A percentile compares a stretch with the other conserved stretches of the same genome.
Evolutionary conservation across 2,797 vertebrate genomes (phyloP).

Genomic region (Aeoliscus strigatus): DNA sequence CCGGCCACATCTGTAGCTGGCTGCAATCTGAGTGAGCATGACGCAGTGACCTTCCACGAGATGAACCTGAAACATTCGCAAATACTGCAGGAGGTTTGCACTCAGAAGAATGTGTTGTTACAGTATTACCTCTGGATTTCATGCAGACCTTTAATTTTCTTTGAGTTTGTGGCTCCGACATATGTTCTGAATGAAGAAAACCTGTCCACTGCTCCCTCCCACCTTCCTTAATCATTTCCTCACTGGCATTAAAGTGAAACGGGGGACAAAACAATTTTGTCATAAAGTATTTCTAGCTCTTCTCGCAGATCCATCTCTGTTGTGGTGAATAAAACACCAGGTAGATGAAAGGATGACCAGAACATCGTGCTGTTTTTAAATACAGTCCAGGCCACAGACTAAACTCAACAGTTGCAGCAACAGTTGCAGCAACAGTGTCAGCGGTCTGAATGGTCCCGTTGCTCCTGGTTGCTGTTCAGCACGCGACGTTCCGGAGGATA

Average conservation of each 20-base stretch:
- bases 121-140: constrained; percentile 15
- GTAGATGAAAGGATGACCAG: no score
- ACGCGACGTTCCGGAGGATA: no score
- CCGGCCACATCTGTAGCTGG: constrained; percentile 26
- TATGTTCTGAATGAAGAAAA: constrained; percentile 16
- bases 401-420: no score
- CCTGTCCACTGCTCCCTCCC: constrained; percentile 10
- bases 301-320: no score
- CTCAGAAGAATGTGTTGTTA: constrained; percentile 22
- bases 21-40: constrained; percentile 17
- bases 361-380: no score
- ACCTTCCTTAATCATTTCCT: constrained; percentile 15
- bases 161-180: constrained; percentile 10
- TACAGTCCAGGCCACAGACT: no score
- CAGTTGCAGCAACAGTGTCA: no score
- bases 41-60: constrained; percentile 21
- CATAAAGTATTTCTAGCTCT: no score
- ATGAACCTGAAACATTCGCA: constrained; percentile 23
- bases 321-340: no score
- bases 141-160: constrained; percentile 16
- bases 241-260: constrained; percentile 20
- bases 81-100: constrained; percentile 8
- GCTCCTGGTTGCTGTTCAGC: no score
- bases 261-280: constrained; percentile 30
- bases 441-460: no score